phyloP scores from a whole-genome alignment of 2,797 vertebrate species.

The Botia kubotai region DNA sequence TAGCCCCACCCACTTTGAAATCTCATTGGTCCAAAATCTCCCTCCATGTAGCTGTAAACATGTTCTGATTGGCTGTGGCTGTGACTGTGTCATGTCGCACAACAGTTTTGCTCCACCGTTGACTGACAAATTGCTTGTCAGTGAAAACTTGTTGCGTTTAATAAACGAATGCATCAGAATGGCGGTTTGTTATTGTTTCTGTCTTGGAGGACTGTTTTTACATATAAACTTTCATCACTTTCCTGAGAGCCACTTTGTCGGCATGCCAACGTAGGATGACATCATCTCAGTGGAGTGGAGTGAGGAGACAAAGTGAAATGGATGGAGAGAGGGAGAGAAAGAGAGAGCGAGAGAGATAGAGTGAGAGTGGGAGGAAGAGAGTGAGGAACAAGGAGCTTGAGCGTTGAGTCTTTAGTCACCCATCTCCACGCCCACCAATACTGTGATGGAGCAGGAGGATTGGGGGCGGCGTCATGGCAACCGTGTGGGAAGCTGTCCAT shows the following conservation, averaged over 20 bases:
- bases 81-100: not conserved
- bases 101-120: not conserved
- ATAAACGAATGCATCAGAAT: not conserved
- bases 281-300: slow-evolving; percentile 47
- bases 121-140: not conserved
- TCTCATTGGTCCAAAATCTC: not conserved
- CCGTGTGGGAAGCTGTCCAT: slow-evolving; percentile 65
- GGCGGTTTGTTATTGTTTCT: slow-evolving; percentile 26
- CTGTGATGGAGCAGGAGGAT: slow-evolving; percentile 66
- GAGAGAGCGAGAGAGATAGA: not conserved
- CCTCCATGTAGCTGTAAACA: not conserved
- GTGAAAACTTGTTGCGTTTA: not conserved
- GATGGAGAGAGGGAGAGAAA: slow-evolving; percentile 4
- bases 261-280: slow-evolving; percentile 52
- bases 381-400: slow-evolving; percentile 43
- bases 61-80: not conserved
- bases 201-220: slow-evolving; percentile 1
- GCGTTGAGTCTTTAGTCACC: slow-evolving; percentile 70
- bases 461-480: slow-evolving; percentile 76
- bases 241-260: slow-evolving; percentile 20
- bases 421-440: slow-evolving; percentile 65
- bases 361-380: slow-evolving; percentile 36
- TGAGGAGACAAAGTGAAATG: slow-evolving; percentile 22
- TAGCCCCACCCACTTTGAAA: not conserved
- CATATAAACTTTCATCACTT: slow-evolving; percentile 40